Conservation (phyloP, 2,888 invertebrate species). For the Catocala fraxini region DNA sequence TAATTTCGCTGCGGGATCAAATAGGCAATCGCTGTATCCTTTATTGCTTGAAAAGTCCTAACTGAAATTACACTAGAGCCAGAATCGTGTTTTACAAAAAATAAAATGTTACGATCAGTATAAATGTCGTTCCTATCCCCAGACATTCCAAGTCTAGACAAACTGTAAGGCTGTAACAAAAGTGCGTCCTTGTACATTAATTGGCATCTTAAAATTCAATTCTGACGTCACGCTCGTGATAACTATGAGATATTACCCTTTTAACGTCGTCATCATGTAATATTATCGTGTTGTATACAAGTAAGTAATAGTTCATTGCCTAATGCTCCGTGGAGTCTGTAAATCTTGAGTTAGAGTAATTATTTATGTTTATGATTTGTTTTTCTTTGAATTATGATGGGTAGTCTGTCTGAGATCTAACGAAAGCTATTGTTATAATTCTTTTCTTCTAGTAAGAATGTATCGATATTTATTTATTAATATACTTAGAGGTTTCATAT, state of each 20-base stretch:
- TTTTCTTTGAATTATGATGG: not conserved
- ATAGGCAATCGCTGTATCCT: too few relatives aligned
- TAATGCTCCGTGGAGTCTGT: not conserved
- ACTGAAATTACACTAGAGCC: too few relatives aligned
- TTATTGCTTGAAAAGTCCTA: too few relatives aligned
- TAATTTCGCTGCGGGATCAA: too few relatives aligned
- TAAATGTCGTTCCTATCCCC: not conserved
- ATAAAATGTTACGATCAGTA: not conserved
- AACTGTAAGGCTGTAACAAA: slow-evolving; percentile 28
- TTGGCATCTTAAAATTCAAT: slow-evolving; percentile 20
- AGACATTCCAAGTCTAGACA: slow-evolving; percentile 19
- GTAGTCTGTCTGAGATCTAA: not conserved
- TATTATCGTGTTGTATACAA: too few relatives aligned
- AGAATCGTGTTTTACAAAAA: too few relatives aligned
- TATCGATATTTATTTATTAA: too few relatives aligned
- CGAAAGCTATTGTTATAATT: too few relatives aligned
- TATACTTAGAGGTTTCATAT: too few relatives aligned
- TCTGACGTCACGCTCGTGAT: not conserved
- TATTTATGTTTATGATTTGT: slow-evolving; percentile 5
- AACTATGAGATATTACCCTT: slow-evolving; percentile 4
- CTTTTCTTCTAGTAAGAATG: too few relatives aligned
- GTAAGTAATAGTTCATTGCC: too few relatives aligned
- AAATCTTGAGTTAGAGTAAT: slow-evolving; percentile 4
- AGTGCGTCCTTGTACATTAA: slow-evolving; percentile 16
- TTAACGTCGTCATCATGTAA: not conserved